Percentiles rank a stretch among this genome's conserved stretches.
Evolutionary conservation across 2,888 invertebrate genomes (phyloP).

Genomic region (Augiades crinisus): DNA sequence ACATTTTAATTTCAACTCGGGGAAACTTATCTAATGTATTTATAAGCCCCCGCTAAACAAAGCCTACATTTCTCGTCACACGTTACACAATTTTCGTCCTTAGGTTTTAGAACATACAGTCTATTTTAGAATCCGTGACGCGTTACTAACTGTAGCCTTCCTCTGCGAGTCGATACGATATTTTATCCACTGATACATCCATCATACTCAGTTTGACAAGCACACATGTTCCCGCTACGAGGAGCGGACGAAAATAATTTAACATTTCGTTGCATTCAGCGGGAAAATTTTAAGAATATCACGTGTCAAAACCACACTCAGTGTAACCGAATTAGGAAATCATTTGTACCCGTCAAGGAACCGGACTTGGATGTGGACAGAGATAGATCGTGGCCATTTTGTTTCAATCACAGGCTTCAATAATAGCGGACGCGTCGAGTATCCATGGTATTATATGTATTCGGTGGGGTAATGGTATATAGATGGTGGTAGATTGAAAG

Average conservation of each 20-base stretch:
- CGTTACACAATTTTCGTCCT: not conserved
- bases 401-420: constrained; percentile 5
- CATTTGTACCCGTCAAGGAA: constrained; percentile 23
- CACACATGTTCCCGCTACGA: constrained; percentile 31
- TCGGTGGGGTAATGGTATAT: not conserved
- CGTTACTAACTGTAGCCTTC: constrained; percentile 8
- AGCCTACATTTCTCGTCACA: not conserved
- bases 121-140: not conserved
- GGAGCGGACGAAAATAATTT: constrained; percentile 23
- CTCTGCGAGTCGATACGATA: constrained; percentile 21
- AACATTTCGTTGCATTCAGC: constrained; percentile 18
- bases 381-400: constrained; percentile 14
- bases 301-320: constrained; percentile 19
- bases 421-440: not conserved
- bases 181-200: constrained; percentile 28
- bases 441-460: not conserved
- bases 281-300: constrained; percentile 21
- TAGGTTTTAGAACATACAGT: constrained; percentile 2
- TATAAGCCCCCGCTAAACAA: constrained; percentile 3
- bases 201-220: constrained; percentile 35
- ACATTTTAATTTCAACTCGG: constrained; percentile 11
- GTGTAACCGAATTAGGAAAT: constrained; percentile 16
- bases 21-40: constrained; percentile 7
- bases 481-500: not conserved
- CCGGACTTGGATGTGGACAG: constrained; percentile 19